Evolutionary conservation across 2,797 vertebrate genomes (phyloP).

Genomic region (Mormyrus proboscirostris): DNA sequence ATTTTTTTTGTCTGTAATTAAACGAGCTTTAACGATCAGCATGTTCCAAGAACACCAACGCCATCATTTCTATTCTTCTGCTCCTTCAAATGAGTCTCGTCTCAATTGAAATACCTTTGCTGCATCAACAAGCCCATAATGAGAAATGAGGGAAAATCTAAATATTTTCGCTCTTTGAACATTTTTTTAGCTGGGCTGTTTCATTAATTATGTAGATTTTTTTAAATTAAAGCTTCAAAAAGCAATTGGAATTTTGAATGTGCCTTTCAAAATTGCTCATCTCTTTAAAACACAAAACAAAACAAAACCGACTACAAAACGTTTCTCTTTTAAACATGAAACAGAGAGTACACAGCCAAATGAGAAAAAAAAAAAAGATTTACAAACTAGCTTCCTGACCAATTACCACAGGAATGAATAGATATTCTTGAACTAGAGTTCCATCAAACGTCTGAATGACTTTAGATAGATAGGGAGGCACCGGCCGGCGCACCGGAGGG

Average conservation of each 20-base stretch:
- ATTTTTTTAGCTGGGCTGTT: conserved; percentile 37
- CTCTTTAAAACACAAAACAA: background rate
- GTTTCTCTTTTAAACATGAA: conserved; percentile 47
- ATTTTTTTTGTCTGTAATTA: conserved; percentile 36
- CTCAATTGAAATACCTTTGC: conserved; percentile 19
- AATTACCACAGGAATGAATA: conserved; percentile 13
- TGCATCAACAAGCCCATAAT: conserved; percentile 20
- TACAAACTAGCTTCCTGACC: conserved; percentile 15
- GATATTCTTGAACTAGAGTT: background rate
- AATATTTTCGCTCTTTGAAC: conserved; percentile 44
- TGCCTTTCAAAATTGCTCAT: background rate
- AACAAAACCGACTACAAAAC: conserved; percentile 37
- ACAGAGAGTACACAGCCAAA: conserved; percentile 28
- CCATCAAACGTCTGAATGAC: background rate
- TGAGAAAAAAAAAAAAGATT: conserved; percentile 27
- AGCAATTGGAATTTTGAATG: conserved; percentile 16
- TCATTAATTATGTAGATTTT: conserved; percentile 53
- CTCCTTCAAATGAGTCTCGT: conserved; percentile 33
- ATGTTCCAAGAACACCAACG: conserved; percentile 19
- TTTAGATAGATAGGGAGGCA: conserved; percentile 1
- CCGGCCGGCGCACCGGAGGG: background rate
- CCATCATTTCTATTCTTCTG: conserved; percentile 40
- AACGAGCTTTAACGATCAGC: conserved; percentile 38
- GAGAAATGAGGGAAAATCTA: conserved; percentile 17
- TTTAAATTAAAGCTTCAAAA: conserved; percentile 49